Evolutionary conservation across 2,888 invertebrate genomes (phyloP).

Genomic region (Horisme vitalbata): DNA sequence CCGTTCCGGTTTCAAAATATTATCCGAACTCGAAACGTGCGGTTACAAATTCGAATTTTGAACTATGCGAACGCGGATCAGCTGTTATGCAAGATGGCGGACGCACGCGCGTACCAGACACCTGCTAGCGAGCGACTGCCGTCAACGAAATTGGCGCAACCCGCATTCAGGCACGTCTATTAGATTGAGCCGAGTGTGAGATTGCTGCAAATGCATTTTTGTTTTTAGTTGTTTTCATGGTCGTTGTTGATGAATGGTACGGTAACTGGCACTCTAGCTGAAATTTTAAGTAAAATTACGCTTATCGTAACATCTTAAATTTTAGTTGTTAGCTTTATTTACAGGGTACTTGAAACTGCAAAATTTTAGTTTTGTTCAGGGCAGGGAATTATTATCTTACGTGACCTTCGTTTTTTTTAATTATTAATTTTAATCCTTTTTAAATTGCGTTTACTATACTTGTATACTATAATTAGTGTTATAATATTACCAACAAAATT

Average conservation of each 20-base stretch:
- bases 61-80: conserved; percentile 66
- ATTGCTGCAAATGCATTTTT: conserved; percentile 47
- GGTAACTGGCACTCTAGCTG: background rate
- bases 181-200: conserved; percentile 53
- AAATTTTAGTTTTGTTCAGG: no score
- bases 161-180: conserved; percentile 61
- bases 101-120: conserved; percentile 75
- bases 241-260: conserved; percentile 21
- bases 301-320: no score
- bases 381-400: no score
- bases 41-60: conserved; percentile 39
- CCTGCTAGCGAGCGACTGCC: conserved; percentile 77
- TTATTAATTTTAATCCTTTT: no score
- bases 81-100: conserved; percentile 62
- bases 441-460: no score
- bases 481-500: no score
- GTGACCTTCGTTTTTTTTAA: no score
- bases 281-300: background rate
- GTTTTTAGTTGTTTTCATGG: conserved; percentile 37
- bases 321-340: no score
- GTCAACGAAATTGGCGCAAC: conserved; percentile 74
- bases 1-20: conserved; percentile 26
- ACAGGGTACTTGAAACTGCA: no score
- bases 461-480: no score
- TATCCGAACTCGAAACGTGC: conserved; percentile 8